phyloP scores from a whole-genome alignment of 2,797 vertebrate species.

The Melanotaenia parkinsoni region DNA sequence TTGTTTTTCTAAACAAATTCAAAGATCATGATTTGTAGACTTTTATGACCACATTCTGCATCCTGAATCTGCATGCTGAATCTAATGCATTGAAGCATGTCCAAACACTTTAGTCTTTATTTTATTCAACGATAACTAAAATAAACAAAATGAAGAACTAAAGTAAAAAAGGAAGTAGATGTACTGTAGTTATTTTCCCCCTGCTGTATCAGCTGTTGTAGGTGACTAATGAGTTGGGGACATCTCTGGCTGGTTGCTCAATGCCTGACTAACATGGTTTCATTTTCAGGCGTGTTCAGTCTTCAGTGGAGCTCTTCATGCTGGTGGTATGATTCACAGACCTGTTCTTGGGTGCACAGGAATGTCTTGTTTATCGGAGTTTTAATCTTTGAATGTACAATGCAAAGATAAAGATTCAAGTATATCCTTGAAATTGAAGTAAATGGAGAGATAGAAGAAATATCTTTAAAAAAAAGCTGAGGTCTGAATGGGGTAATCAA shows the following conservation, averaged over 20 bases:
- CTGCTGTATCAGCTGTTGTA: background rate
- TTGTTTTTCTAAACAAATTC: no score
- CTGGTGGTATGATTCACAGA: constrained; percentile 46
- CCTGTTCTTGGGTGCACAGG: constrained; percentile 30
- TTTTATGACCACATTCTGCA: no score
- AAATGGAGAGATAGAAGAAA: background rate
- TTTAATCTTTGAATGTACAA: constrained; percentile 14
- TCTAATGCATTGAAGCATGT: no score
- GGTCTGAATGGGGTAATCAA: background rate
- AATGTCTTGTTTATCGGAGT: constrained; percentile 47
- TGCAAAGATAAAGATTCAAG: background rate
- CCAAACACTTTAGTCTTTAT: background rate
- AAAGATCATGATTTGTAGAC: no score
- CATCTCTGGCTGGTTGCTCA: constrained; percentile 5
- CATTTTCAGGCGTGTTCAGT: constrained; percentile 39
- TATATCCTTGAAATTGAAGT: background rate
- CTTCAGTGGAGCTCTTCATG: constrained; percentile 54
- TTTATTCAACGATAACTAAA: background rate
- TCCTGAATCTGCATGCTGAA: no score
- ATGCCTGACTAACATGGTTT: constrained; percentile 22
- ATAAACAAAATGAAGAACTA: background rate
- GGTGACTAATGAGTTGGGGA: constrained; percentile 4
- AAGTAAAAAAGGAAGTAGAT: background rate
- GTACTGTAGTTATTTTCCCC: background rate
- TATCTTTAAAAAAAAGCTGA: background rate